A percentile compares a stretch with the other conserved stretches of the same genome.
phyloP scores from a whole-genome alignment of 2,113 vertebrate genomes.

The Felis catus region F.catus_Fca126_mat1.0 CM031419.1:31118001-31118500 shows the following conservation, averaged over 20 bases:
- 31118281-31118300: background rate
- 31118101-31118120: background rate
- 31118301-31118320: background rate
- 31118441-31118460: background rate
- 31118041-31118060: background rate
- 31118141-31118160: background rate
- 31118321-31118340: background rate
- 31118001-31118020: background rate
- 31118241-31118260: background rate
- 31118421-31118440: background rate
- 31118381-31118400: background rate
- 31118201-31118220: background rate
- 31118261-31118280: background rate
- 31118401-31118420: background rate
- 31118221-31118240: background rate
- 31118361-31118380: background rate
- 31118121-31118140: background rate
- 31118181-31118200: background rate
- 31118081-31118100: background rate
- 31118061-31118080: background rate
- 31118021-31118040: background rate
- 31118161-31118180: background rate
- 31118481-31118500: background rate
- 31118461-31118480: background rate
- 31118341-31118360: background rate